Base-by-base conservation (phyloP, 1,140 invertebrate genomes). In the Caligus rogercresseyi region DNA sequence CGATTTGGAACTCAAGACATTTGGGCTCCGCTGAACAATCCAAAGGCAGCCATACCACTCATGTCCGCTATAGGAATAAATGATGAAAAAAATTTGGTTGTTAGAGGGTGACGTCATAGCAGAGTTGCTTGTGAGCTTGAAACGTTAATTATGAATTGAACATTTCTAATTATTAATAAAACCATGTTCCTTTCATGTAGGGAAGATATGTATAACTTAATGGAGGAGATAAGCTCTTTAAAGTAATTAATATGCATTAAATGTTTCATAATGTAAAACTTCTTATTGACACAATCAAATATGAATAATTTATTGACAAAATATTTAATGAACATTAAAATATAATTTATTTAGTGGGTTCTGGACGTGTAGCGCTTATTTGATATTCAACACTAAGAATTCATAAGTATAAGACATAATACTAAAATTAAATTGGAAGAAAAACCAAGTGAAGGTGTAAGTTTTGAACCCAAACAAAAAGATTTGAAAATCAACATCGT, bases 1-100 rank as follows among this genome's bases (percentile, higher is more conserved):
- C 76, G 25, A 80, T 66, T 71, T 80, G 78, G 65, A 83, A 82
- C 74, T 84, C 82, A 63, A 84, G 67, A 84, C 79, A 68, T 83
- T 83, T 66, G 75, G 73, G 62, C 79, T 78, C 61, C 81, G 74
- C 60, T 78, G 75, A 64, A 80, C 78, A 69, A 84, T 74, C 75
- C 78, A 76, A 52, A 84, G 68, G 67, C 82, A 84, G 13, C 77
- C 76, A 67, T 81, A 83, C 18, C 74, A 73, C 69, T 81, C 79
- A 67, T 82, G 78, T 57, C 81, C 80, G 69, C 61, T 63, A 25
- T 19, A 62, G 25, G 23, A 19, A 54, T 43, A 18, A 16, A n/a
- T n/a, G 16, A 61, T 43, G 19, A 3, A 16, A 7, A 18, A n/a
- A n/a, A 2, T 4, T 2, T 52, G 18, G 26, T 3, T 4, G n/a